Base-by-base conservation (phyloP, 2,113 vertebrate species). In the Cathartes aura region DNA sequence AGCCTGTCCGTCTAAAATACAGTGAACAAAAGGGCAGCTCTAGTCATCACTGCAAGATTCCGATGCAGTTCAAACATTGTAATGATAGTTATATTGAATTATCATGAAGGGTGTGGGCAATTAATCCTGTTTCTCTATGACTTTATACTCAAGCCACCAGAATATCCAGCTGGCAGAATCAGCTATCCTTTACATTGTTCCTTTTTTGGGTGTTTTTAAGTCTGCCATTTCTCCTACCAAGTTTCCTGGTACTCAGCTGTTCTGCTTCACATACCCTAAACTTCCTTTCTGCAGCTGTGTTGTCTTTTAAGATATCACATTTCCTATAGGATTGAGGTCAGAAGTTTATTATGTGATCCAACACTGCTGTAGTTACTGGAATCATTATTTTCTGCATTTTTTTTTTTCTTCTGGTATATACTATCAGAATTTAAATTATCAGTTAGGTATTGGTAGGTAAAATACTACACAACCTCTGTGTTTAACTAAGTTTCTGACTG, bases 21-120 rank as follows among this genome's bases (percentile, higher is more conserved):
- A 14, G 4, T 8, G 32, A 70, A 18, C 17, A 72, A 38, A 67
- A 60, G 27, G 19, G 38, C 50, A 94, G 59, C 20, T 76, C n/a
- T 22, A 55, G 23, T 30, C 42, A 74, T 15, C 0, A 1, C 1
- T 0, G 19, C 47, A 70, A 59, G 26, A 59, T 29, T 63, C 36
- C 0, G 2, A 53, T 3, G 12, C 9, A 34, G 42, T 56, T 78
- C 38, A 85, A 74, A 53, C 18, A 26, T 6, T 19, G 4, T 9
- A 64, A 43, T 36, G 43, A 73, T 6, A 66, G 23, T 53, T 71
- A 76, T 50, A 34, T 6, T 68, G 36, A 68, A 27, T 47, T 73
- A 58, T 7, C 36, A 47, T 13, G 30, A 71, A 87, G 11, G 18
- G 29, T 27, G 22, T 48, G n/a, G 30, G 23, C 64, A 89, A 82